phyloP scores from a whole-genome alignment of 2,113 vertebrate species.

The Elanoides forficatus region DNA sequence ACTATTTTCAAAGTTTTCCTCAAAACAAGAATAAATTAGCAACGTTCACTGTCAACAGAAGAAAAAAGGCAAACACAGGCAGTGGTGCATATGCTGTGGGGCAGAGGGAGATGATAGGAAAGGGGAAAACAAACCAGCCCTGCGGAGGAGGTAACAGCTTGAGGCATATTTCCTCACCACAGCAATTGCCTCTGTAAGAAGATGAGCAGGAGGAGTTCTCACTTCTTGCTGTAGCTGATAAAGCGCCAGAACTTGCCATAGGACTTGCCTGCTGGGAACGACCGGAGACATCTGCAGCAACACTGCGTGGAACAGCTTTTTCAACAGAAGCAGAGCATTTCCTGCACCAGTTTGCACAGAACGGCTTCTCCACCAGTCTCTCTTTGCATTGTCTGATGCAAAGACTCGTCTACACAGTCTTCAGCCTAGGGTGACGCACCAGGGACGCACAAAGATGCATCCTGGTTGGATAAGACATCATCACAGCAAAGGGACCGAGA shows the following conservation, averaged over 20 bases:
- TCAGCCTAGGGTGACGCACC: not conserved
- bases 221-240: not conserved
- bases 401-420: fast-evolving
- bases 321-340: not conserved
- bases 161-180: not conserved
- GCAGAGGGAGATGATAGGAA: not conserved
- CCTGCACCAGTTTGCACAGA: not conserved
- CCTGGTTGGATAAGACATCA: not conserved
- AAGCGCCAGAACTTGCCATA: not conserved
- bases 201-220: not conserved
- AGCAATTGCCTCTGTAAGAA: not conserved
- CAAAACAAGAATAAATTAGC: not conserved
- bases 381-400: not conserved
- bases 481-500: not conserved
- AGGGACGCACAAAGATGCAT: not conserved
- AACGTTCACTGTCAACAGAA: not conserved
- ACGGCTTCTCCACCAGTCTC: not conserved
- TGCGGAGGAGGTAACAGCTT: not conserved
- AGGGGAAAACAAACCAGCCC: not conserved
- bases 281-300: not conserved
- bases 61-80: not conserved
- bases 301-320: fast-evolving
- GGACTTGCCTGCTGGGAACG: not conserved
- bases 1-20: not conserved
- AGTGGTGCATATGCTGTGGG: not conserved